These are phyloP conservation scores for Oligia strigilis DNA, from an alignment of 2,888 invertebrate species.

Conservation along the genomic window DNA sequence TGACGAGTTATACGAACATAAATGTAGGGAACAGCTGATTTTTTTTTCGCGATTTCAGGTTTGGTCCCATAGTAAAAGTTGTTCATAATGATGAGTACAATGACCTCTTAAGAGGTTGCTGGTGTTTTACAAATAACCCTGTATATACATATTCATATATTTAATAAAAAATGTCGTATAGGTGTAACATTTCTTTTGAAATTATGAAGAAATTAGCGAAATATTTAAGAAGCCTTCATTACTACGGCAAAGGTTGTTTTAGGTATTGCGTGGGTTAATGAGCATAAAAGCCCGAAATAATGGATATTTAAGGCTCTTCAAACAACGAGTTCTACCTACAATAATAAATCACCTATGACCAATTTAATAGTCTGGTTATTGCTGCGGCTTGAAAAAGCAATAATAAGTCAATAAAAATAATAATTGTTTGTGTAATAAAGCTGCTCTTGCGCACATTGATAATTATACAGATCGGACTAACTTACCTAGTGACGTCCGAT, in stretches of 20 bases:
- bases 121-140: no score
- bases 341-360: constrained; percentile 27
- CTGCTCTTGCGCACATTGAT: constrained; percentile 32
- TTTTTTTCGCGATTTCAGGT: no score
- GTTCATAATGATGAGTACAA: no score
- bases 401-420: constrained; percentile 23
- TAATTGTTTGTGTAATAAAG: constrained; percentile 10
- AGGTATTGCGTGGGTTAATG: neutral
- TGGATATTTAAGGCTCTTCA: neutral
- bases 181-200: neutral
- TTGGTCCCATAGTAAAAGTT: no score
- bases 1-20: no score
- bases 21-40: no score
- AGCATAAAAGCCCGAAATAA: no score
- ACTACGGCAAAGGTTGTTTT: neutral
- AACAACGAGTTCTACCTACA: constrained; percentile 10
- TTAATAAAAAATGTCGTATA: neutral
- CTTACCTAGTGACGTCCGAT: no score
- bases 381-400: constrained; percentile 42
- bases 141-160: no score
- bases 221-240: constrained; percentile 2
- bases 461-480: no score
- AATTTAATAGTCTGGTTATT: constrained; percentile 16
- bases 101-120: no score
- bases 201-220: neutral